These are phyloP conservation scores for Potorous gilbertii DNA, from an alignment of 2,797 vertebrate species.

Conservation along the genomic window DNA sequence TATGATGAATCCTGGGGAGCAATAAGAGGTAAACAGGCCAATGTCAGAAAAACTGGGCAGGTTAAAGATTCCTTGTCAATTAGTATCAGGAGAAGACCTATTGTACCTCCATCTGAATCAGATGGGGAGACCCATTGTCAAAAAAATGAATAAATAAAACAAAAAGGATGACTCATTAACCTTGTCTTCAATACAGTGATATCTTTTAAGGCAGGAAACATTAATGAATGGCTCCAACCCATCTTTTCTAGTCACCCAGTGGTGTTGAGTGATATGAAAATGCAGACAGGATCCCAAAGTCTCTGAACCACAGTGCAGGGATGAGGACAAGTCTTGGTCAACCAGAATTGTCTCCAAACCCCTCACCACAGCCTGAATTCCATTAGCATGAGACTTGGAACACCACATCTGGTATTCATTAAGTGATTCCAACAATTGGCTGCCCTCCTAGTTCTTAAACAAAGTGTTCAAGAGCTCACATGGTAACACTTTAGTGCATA, in stretches of 20 bases:
- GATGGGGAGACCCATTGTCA: background rate
- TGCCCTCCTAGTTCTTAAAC: slow-evolving; percentile 82
- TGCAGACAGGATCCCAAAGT: slow-evolving; percentile 35
- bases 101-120: background rate
- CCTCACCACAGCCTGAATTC: slow-evolving; percentile 75
- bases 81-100: background rate
- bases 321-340: slow-evolving; percentile 32
- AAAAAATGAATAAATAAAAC: background rate
- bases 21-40: background rate
- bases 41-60: background rate
- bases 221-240: slow-evolving; percentile 25
- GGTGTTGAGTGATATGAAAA: slow-evolving; percentile 51
- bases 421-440: slow-evolving; percentile 82
- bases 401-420: slow-evolving; percentile 84
- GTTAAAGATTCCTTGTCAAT: background rate
- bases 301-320: slow-evolving; percentile 33
- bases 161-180: background rate
- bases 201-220: slow-evolving; percentile 47
- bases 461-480: slow-evolving; percentile 81
- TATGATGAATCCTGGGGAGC: background rate
- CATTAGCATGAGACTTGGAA: slow-evolving; percentile 77
- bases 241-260: background rate
- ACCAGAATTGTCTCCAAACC: slow-evolving; percentile 61
- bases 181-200: slow-evolving; percentile 21
- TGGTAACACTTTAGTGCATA: slow-evolving; percentile 74